Evolutionary conservation across 2,113 vertebrate genomes (phyloP).

Genomic region (Heterotis niloticus): DNA sequence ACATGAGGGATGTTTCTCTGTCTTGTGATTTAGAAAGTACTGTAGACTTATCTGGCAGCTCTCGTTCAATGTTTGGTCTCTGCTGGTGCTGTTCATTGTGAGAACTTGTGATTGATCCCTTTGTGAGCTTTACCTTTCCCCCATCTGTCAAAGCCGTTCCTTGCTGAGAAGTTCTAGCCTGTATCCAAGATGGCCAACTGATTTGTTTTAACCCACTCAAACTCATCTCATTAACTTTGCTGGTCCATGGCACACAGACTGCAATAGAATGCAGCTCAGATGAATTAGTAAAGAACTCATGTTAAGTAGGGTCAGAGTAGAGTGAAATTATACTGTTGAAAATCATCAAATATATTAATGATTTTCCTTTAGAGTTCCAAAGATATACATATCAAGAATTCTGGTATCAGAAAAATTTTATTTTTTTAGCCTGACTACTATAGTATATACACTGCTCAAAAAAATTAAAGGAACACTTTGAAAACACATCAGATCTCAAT

Average conservation of each 20-base stretch:
- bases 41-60: not conserved
- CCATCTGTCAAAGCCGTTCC: conserved; percentile 17
- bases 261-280: not conserved
- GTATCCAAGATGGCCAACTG: not conserved
- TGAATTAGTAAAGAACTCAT: too few species aligned
- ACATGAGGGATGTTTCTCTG: not conserved
- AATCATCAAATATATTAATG: too few species aligned
- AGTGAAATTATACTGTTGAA: too few species aligned
- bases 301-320: too few species aligned
- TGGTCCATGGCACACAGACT: not conserved
- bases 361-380: too few species aligned
- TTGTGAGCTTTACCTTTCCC: conserved; percentile 22
- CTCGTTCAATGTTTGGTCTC: not conserved
- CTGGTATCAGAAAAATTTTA: too few species aligned
- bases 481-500: too few species aligned
- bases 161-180: not conserved
- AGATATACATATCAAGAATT: too few species aligned
- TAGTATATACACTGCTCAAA: too few species aligned
- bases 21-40: not conserved
- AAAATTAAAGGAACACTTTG: too few species aligned
- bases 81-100: not conserved
- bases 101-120: conserved; percentile 14
- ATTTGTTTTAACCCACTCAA: not conserved
- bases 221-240: not conserved
- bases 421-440: too few species aligned